Percentiles rank a stretch among this genome's conserved stretches.
Conservation (phyloP, 92 coral and sea anemone genomes). For the Epizoanthus ramosus region DNA sequence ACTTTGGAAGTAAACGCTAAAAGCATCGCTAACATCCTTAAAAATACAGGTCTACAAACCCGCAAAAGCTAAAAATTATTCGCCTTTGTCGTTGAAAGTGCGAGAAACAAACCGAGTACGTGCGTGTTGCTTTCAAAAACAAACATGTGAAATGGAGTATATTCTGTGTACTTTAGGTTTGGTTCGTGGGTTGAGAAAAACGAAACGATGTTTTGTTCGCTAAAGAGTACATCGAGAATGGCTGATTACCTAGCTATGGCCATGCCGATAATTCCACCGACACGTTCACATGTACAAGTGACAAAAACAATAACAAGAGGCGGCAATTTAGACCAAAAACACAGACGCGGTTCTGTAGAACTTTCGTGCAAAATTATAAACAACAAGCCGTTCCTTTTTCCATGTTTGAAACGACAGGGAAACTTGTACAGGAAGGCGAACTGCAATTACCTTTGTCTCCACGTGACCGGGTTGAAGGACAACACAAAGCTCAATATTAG, state of each 20-base stretch:
- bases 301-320: too few species aligned
- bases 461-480: neutral
- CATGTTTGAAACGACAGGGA: neutral
- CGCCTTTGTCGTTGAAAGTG: too few species aligned
- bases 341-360: neutral
- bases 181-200: neutral
- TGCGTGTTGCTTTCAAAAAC: neutral
- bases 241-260: too few species aligned
- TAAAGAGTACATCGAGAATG: neutral
- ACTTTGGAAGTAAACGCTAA: too few species aligned
- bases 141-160: conserved; percentile 1
- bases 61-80: too few species aligned
- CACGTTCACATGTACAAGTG: too few species aligned
- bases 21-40: too few species aligned
- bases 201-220: neutral
- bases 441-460: neutral
- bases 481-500: neutral
- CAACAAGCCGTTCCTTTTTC: neutral
- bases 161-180: neutral
- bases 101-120: neutral
- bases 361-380: neutral
- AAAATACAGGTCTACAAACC: too few species aligned
- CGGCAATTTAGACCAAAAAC: neutral
- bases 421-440: neutral
- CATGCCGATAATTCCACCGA: too few species aligned